phyloP scores from a whole-genome alignment of 1,140 invertebrate genomes.

The Trichomalopsis sarcophagae region DNA sequence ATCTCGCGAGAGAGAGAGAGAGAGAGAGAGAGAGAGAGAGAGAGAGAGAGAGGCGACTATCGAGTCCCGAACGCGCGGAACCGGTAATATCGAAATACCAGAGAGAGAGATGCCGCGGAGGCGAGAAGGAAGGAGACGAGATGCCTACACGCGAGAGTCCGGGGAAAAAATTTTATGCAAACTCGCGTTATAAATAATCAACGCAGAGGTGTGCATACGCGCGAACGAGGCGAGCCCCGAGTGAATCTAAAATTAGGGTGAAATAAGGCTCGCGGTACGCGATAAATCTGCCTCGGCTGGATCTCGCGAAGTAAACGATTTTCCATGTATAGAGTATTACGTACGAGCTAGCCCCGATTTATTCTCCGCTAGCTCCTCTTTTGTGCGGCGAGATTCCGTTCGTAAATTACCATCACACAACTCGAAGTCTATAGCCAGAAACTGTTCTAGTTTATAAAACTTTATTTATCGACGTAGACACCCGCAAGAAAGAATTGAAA shows the following conservation, averaged over 20 bases:
- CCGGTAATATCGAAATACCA: slow-evolving; percentile 39
- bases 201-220: neutral
- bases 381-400: neutral
- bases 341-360: too few species aligned
- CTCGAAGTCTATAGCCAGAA: too few species aligned
- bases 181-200: neutral
- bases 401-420: neutral
- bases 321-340: neutral
- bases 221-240: neutral
- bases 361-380: neutral
- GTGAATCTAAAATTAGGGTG: neutral
- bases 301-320: neutral
- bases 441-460: neutral
- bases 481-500: too few species aligned
- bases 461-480: neutral
- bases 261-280: neutral
- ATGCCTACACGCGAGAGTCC: too few species aligned
- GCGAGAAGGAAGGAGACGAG: neutral
- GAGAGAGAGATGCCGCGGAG: neutral
- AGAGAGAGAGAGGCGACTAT: neutral
- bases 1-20: neutral
- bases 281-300: neutral
- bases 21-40: neutral
- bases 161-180: too few species aligned
- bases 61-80: slow-evolving; percentile 12